phyloP scores from a whole-genome alignment of 2,797 vertebrate species.

The Thamnophis elegans region DNA sequence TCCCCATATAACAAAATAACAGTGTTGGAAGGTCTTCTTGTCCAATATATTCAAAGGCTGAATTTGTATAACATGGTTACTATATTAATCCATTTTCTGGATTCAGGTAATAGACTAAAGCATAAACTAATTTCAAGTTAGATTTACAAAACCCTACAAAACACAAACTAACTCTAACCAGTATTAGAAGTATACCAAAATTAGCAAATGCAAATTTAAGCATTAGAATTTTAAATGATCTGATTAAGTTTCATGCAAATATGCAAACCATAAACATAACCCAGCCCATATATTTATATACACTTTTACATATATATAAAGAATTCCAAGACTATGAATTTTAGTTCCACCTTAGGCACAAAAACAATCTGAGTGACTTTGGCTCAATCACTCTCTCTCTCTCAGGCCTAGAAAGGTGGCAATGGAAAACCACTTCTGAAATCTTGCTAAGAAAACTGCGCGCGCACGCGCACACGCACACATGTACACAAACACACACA shows the following conservation, averaged over 20 bases:
- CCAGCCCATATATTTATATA: not conserved
- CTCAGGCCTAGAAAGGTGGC: not conserved
- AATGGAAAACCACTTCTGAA: not conserved
- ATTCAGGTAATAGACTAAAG: not conserved
- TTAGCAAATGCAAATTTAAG: not conserved
- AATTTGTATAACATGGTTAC: not conserved
- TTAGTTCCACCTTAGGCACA: not conserved
- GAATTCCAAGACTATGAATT: not conserved
- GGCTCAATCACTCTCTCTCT: not conserved
- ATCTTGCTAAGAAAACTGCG: not conserved
- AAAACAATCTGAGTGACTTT: not conserved
- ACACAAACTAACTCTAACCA: not conserved
- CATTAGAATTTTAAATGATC: not conserved
- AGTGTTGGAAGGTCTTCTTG: not conserved
- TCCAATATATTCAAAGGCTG: not conserved
- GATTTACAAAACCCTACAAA: not conserved
- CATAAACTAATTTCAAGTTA: not conserved
- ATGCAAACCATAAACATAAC: not conserved
- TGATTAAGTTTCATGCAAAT: not conserved
- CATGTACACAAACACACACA: not conserved
- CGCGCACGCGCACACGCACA: fast-evolving
- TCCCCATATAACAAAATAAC: not conserved
- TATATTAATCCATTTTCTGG: not conserved
- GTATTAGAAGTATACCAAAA: not conserved
- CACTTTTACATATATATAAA: not conserved